Evolutionary conservation across 2,797 vertebrate genomes (phyloP).

Genomic region (Arrhamphus sclerolepis): DNA sequence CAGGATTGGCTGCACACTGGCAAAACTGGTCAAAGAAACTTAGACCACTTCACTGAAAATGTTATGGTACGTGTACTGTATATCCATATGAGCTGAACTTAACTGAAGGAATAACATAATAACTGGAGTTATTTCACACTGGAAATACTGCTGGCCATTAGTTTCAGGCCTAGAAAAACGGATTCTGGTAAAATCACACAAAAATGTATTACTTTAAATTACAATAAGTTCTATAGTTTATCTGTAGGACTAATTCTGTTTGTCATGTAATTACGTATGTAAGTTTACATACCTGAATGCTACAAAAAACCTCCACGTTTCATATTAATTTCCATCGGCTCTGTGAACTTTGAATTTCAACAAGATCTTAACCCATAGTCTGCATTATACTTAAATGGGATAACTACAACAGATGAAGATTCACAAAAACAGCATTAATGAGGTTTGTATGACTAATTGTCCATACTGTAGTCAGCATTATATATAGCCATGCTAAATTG

Average conservation of each 20-base stretch:
- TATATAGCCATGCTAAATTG: conserved; percentile 75
- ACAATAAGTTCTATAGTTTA: no score
- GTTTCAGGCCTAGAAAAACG: no score
- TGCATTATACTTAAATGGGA: conserved; percentile 76
- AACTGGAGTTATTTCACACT: no score
- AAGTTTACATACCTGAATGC: conserved; percentile 61
- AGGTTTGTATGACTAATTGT: conserved; percentile 78
- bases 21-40: no score
- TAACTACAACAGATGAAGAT: conserved; percentile 66
- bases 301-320: conserved; percentile 51
- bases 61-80: no score
- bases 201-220: no score
- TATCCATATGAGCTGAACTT: no score
- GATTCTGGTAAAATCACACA: no score
- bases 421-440: conserved; percentile 74
- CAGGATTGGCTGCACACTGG: no score
- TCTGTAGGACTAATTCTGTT: conserved; percentile 55
- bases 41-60: no score
- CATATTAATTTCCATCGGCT: conserved; percentile 68
- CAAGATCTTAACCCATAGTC: conserved; percentile 75
- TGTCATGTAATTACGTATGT: conserved; percentile 61
- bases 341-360: conserved; percentile 76
- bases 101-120: no score
- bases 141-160: no score
- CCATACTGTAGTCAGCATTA: conserved; percentile 73